A percentile compares a stretch with the other conserved stretches of the same genome.
Conservation (phyloP, 1,140 invertebrate genomes). For the Zaprionus africanus region DNA sequence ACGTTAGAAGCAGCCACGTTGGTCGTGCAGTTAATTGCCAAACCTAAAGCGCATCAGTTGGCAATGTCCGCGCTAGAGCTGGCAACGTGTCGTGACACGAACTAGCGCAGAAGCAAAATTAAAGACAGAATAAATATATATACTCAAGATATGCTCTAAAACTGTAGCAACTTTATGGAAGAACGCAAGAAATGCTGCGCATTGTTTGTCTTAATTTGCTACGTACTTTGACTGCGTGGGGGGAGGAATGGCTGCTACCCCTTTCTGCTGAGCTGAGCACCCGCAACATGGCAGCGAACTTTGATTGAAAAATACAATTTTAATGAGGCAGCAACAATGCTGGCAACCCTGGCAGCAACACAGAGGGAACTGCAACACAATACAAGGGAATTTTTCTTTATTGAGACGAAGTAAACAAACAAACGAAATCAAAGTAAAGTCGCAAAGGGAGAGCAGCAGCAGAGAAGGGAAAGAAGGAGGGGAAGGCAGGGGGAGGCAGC, state of each 20-base stretch:
- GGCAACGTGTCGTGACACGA: background rate
- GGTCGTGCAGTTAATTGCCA: conserved; percentile 3
- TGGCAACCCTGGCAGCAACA: conserved; percentile 34
- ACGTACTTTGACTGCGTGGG: background rate
- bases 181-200: background rate
- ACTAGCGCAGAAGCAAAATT: background rate
- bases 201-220: conserved; percentile 18
- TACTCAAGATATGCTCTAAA: background rate
- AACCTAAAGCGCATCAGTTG: background rate
- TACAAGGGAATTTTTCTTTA: conserved; percentile 48
- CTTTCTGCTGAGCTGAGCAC: background rate
- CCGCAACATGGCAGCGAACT: conserved; percentile 47
- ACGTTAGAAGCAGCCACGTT: background rate
- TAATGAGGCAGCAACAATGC: conserved; percentile 64
- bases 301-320: conserved; percentile 82
- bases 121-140: background rate
- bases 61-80: background rate
- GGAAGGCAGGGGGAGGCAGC: background rate
- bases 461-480: conserved; percentile 30
- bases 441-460: conserved; percentile 53
- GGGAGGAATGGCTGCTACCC: conserved; percentile 9
- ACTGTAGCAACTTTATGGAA: background rate
- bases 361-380: conserved; percentile 47
- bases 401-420: conserved; percentile 58
- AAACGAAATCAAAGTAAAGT: conserved; percentile 54